Evolutionary conservation across 2,888 invertebrate species (phyloP).

Genomic region (Troglohyphantes excavatus): DNA sequence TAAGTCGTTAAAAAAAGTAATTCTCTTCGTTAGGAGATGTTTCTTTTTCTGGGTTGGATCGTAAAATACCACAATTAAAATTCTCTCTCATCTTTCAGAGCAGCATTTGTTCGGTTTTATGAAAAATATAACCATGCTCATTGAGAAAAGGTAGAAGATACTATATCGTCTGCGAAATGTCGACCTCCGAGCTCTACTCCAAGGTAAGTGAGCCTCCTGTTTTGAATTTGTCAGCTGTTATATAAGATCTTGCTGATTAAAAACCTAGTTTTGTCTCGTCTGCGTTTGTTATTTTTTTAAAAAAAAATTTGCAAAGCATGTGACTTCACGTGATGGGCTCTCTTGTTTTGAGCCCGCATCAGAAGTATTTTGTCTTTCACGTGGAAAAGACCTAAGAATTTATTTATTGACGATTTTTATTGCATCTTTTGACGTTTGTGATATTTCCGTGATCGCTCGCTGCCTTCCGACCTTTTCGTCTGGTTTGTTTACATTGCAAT

Average conservation of each 20-base stretch:
- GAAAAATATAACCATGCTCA: background rate
- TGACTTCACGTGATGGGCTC: slow-evolving; percentile 49
- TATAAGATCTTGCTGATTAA: background rate
- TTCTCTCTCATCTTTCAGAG: background rate
- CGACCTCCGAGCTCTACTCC: slow-evolving; percentile 50
- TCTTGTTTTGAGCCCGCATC: background rate
- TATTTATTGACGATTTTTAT: background rate
- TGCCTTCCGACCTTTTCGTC: background rate
- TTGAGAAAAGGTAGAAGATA: slow-evolving; percentile 18
- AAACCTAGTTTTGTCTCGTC: background rate
- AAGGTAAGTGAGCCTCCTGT: slow-evolving; percentile 42
- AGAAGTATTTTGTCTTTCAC: too few species aligned
- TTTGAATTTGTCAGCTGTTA: slow-evolving; percentile 29
- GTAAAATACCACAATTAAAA: background rate
- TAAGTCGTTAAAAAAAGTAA: background rate
- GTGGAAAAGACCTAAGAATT: too few species aligned
- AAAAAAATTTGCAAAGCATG: slow-evolving; percentile 23
- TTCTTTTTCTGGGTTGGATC: slow-evolving; percentile 7
- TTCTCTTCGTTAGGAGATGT: background rate
- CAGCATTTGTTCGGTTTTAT: background rate
- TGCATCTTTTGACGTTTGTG: background rate
- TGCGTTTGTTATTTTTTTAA: slow-evolving; percentile 4
- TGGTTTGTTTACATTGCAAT: background rate
- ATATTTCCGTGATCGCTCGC: background rate
- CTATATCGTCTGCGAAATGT: slow-evolving; percentile 11